Evolutionary conservation across 2,888 invertebrate species (phyloP), one percentile per base, ranked within the genome.

Genomic region (Nycteola revayana): DNA sequence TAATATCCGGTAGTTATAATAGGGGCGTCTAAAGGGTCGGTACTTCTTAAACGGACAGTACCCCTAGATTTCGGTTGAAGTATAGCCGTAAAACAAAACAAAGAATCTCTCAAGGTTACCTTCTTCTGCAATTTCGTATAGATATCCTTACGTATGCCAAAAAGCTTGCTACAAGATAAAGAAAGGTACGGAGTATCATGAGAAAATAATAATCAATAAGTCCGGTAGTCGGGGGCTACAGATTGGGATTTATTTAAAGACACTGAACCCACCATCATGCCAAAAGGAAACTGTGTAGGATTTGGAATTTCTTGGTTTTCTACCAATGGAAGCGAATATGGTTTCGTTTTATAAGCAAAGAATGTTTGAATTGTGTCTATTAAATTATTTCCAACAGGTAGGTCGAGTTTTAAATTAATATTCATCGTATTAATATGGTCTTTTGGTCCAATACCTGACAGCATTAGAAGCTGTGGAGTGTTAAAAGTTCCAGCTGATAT

Each of bases 1-100:
- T 34, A 55, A 9, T 33, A 39, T 0, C 40, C 38, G 7, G 38
- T 46, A n/a, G 43, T 41, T 0, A 73, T 51, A 0, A 44, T 2
- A 0, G 69, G 71, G 9, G 38, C 17, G 1, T 52, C 60, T 0
- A 22, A 32, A 1, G 68, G 62, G 27, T 68, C 29, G 1, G 2
- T 29, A 7, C 59, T 64, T 0, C 36, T 38, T n/a, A 74, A 35
- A 3, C 42, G 32, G 5, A 73, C 46, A 2, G 33, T 36, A 1
- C 74, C 74, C 6, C 35, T 71, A 28, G 92, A 92, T 45, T 78
- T 76, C 0, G 69, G 67, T 8, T 53, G 36, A 1, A 59, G 8
- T 3, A 42, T 5, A n/a, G 32, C 30, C 4, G 65, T 7, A 5
- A 43, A 1, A 1, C 30, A 28, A 9, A 48, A 45, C n/a, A 66